phyloP scores from a whole-genome alignment of 2,113 vertebrate genomes.

The Globicephala melas region DNA sequence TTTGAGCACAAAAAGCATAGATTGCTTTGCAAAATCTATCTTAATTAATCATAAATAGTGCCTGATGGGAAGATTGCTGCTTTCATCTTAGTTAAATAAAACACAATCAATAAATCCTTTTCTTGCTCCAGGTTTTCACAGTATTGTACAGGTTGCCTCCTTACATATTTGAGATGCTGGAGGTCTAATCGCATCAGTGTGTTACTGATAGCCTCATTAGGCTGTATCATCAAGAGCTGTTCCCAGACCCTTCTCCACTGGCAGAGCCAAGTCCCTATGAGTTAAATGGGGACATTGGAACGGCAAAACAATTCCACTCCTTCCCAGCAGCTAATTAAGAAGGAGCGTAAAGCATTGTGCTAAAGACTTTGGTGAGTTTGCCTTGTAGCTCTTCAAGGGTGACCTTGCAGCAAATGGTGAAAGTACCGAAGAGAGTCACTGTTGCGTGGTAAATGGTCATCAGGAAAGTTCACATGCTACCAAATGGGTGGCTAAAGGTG shows the following conservation, averaged over 20 bases:
- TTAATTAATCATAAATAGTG: constrained; percentile 80
- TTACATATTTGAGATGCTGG: constrained; percentile 56
- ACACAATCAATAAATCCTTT: constrained; percentile 71
- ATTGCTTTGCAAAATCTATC: constrained; percentile 61
- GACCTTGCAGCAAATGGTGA: constrained; percentile 74
- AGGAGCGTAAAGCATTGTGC: constrained; percentile 69
- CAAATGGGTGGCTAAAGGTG: constrained; percentile 48
- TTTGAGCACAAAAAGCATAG: constrained; percentile 51
- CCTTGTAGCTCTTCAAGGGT: constrained; percentile 72
- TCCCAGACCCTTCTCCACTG: constrained; percentile 49
- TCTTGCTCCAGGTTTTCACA: constrained; percentile 72
- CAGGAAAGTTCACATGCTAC: constrained; percentile 53
- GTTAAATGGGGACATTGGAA: constrained; percentile 74
- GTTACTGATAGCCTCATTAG: constrained; percentile 80
- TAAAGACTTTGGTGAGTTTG: constrained; percentile 70
- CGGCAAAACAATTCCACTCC: constrained; percentile 77
- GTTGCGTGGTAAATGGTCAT: constrained; percentile 68
- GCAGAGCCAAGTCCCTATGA: constrained; percentile 74
- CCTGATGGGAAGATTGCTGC: constrained; percentile 75
- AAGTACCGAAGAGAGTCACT: constrained; percentile 70
- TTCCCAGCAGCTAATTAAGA: constrained; percentile 79
- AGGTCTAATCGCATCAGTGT: constrained; percentile 74
- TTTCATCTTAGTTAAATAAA: constrained; percentile 74
- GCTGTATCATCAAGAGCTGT: constrained; percentile 70
- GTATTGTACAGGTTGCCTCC: constrained; percentile 72